Conservation (phyloP, 2,888 invertebrate genomes). For the Cataglyphis albicans region DNA sequence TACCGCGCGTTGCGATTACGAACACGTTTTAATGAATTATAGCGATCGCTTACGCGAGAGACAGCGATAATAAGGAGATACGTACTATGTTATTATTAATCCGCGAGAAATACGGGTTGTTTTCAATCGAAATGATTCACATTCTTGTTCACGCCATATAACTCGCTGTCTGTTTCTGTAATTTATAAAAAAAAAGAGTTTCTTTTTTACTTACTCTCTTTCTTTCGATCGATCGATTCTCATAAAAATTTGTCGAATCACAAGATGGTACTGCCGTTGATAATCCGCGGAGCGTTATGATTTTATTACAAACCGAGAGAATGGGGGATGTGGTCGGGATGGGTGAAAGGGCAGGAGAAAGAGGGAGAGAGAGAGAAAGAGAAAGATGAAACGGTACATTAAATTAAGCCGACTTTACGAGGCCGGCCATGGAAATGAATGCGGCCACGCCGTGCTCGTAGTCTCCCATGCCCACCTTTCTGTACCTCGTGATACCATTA, state of each 20-base stretch:
- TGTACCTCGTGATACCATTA: slow-evolving; percentile 79
- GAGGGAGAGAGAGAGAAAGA: slow-evolving; percentile 13
- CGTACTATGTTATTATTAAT: slow-evolving; percentile 49
- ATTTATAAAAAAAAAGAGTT: background rate
- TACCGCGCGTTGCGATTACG: slow-evolving; percentile 39
- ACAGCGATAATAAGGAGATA: slow-evolving; percentile 44
- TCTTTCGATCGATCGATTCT: background rate
- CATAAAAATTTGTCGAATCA: slow-evolving; percentile 14
- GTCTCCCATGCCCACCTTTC: slow-evolving; percentile 73
- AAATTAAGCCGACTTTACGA: slow-evolving; percentile 84
- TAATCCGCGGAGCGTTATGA: slow-evolving; percentile 61
- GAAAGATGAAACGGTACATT: slow-evolving; percentile 72
- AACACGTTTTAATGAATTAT: slow-evolving; percentile 47
- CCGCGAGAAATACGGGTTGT: slow-evolving; percentile 29
- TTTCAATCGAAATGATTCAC: slow-evolving; percentile 33
- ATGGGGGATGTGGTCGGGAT: background rate
- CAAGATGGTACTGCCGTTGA: slow-evolving; percentile 20
- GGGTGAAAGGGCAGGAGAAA: slow-evolving; percentile 4
- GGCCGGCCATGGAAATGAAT: slow-evolving; percentile 82
- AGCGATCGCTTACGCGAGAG: slow-evolving; percentile 36
- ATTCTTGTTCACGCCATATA: slow-evolving; percentile 15
- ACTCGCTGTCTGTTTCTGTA: slow-evolving; percentile 20
- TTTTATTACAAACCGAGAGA: slow-evolving; percentile 57
- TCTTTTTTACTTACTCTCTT: background rate
- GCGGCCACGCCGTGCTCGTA: slow-evolving; percentile 70